A percentile compares a stretch with the other conserved stretches of the same genome.
Conservation (phyloP, 2,888 invertebrate genomes). For the Girardia tigrina region DNA sequence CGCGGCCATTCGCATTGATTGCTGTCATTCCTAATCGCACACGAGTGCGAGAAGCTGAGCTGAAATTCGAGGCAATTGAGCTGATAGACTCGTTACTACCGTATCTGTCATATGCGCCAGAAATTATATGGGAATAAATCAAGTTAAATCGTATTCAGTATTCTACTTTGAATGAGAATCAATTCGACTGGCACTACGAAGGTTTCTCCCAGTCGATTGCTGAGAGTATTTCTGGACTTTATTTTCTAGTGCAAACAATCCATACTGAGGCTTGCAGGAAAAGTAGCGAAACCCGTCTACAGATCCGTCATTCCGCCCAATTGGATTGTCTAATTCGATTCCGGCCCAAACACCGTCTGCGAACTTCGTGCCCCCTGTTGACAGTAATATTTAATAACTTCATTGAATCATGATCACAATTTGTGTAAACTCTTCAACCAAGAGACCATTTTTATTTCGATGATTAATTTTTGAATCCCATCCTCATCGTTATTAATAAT, state of each 20-base stretch:
- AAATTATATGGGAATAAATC: background rate
- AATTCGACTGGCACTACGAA: background rate
- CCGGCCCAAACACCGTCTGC: constrained; percentile 87
- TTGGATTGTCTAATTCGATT: constrained; percentile 71
- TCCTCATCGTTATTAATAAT: too few relatives aligned
- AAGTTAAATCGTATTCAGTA: background rate
- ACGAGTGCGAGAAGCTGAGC: constrained; percentile 28
- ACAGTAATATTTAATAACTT: too few relatives aligned
- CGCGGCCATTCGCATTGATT: constrained; percentile 25
- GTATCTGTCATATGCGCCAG: constrained; percentile 28
- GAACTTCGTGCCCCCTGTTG: constrained; percentile 75
- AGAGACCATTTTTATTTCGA: too few relatives aligned
- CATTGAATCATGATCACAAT: too few relatives aligned
- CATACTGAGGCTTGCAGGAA: constrained; percentile 73
- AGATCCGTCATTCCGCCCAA: constrained; percentile 88
- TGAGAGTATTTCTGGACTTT: constrained; percentile 65
- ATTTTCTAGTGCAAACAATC: constrained; percentile 76
- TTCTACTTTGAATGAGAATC: background rate
- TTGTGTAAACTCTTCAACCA: too few relatives aligned
- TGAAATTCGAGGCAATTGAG: constrained; percentile 37
- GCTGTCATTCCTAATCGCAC: constrained; percentile 32
- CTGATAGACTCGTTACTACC: constrained; percentile 69
- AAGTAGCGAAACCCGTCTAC: constrained; percentile 70
- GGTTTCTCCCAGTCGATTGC: background rate
- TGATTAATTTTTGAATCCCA: too few relatives aligned